These are phyloP conservation scores for Erpetoichthys calabaricus DNA, from an alignment of 2,797 vertebrate genomes.

Conservation along the genomic window DNA sequence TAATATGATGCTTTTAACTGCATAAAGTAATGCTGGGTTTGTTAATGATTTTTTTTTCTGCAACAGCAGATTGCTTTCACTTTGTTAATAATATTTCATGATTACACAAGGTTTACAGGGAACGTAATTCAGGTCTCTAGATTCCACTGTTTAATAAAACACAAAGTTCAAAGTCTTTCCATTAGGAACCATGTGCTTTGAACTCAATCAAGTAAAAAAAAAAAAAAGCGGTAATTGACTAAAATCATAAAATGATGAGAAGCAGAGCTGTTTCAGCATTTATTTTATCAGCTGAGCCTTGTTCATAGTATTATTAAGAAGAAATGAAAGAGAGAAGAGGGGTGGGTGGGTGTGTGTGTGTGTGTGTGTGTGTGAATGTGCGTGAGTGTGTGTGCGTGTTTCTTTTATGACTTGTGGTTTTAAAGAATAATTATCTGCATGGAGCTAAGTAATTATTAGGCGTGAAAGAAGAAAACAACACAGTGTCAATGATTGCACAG, in stretches of 20 bases:
- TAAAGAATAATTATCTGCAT: background rate
- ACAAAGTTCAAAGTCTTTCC: slow-evolving; percentile 19
- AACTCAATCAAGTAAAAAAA: slow-evolving; percentile 24
- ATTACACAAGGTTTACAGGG: slow-evolving; percentile 26
- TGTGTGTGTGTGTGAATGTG: too few relatives aligned
- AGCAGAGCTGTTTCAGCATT: slow-evolving; percentile 3
- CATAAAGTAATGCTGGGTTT: slow-evolving; percentile 31
- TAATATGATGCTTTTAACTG: slow-evolving; percentile 37
- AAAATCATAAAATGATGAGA: slow-evolving; percentile 15
- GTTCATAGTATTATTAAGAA: background rate
- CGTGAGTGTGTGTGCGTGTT: background rate
- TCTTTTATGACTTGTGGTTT: background rate
- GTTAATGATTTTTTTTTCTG: slow-evolving; percentile 31
- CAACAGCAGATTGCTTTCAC: slow-evolving; percentile 9
- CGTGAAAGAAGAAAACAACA: background rate
- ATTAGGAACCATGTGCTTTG: slow-evolving; percentile 13
- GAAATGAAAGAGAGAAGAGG: too few relatives aligned
- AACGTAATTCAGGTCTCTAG: slow-evolving; percentile 16
- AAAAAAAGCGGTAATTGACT: slow-evolving; percentile 13
- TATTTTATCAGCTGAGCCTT: background rate
- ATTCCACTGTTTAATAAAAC: slow-evolving; percentile 15
- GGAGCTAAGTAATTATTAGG: slow-evolving; percentile 3
- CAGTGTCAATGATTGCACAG: background rate
- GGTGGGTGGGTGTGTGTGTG: too few relatives aligned
- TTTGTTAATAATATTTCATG: slow-evolving; percentile 24